phyloP scores from a whole-genome alignment of 2,888 invertebrate species.

The Lysandra coridon region DNA sequence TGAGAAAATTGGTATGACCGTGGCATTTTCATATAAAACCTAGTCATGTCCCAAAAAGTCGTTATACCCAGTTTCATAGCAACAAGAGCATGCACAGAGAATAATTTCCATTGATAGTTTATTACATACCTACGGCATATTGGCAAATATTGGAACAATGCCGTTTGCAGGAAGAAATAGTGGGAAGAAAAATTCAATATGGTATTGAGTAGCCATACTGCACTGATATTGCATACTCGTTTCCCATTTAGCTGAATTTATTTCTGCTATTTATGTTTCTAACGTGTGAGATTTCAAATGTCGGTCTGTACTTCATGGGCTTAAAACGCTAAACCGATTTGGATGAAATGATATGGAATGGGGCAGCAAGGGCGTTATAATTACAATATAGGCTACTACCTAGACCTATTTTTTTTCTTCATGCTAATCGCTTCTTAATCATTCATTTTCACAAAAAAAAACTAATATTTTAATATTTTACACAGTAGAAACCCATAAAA shows the following conservation, averaged over 20 bases:
- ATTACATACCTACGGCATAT: slow-evolving; percentile 45
- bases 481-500: no score
- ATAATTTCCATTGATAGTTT: slow-evolving; percentile 49
- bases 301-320: no score
- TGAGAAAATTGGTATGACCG: not conserved
- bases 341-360: no score
- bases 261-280: not conserved
- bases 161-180: slow-evolving; percentile 43
- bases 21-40: not conserved
- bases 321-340: no score
- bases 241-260: not conserved
- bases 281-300: not conserved
- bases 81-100: slow-evolving; percentile 43
- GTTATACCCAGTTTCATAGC: slow-evolving; percentile 28
- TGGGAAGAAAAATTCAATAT: slow-evolving; percentile 43
- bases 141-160: slow-evolving; percentile 47
- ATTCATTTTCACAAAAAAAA: no score
- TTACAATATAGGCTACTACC: no score
- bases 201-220: slow-evolving; percentile 29
- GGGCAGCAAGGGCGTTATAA: no score
- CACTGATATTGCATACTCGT: slow-evolving; percentile 30
- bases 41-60: slow-evolving; percentile 1
- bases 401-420: no score
- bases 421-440: no score
- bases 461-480: no score